phyloP scores from a whole-genome alignment of 2,113 vertebrate genomes.

The Malurus alboscapulatus region DNA sequence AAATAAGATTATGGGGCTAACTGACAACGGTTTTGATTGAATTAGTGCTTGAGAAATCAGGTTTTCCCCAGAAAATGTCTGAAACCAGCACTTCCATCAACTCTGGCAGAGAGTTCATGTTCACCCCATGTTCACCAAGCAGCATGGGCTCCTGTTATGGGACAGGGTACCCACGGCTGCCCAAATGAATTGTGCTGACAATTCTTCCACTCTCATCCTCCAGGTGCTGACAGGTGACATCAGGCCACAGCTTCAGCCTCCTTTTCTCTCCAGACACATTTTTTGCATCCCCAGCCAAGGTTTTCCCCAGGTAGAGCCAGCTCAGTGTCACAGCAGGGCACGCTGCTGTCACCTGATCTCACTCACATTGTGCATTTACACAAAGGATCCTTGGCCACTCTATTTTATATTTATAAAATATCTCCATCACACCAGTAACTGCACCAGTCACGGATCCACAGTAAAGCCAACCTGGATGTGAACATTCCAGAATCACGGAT shows the following conservation, averaged over 20 bases:
- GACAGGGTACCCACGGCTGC: neutral
- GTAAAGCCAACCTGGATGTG: neutral
- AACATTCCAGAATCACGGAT: neutral
- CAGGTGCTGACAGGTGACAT: neutral
- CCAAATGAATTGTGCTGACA: neutral
- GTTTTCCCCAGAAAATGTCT: neutral
- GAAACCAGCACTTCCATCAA: neutral
- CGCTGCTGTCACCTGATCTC: neutral
- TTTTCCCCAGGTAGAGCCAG: neutral
- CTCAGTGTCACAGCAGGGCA: neutral
- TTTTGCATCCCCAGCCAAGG: neutral
- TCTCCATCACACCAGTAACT: neutral
- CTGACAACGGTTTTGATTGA: neutral
- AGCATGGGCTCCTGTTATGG: neutral
- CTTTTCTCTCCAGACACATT: neutral
- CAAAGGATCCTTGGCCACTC: neutral
- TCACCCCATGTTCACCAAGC: neutral
- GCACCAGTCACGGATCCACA: rapidly evolving
- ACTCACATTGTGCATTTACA: neutral
- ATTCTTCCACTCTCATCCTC: neutral
- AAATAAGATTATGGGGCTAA: slow-evolving; percentile 27
- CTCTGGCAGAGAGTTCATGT: rapidly evolving
- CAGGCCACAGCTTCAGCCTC: neutral
- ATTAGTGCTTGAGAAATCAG: neutral
- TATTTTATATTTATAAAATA: neutral